Evolutionary conservation across 2,113 vertebrate species (phyloP).

Genomic region (Parotia lawesii): DNA sequence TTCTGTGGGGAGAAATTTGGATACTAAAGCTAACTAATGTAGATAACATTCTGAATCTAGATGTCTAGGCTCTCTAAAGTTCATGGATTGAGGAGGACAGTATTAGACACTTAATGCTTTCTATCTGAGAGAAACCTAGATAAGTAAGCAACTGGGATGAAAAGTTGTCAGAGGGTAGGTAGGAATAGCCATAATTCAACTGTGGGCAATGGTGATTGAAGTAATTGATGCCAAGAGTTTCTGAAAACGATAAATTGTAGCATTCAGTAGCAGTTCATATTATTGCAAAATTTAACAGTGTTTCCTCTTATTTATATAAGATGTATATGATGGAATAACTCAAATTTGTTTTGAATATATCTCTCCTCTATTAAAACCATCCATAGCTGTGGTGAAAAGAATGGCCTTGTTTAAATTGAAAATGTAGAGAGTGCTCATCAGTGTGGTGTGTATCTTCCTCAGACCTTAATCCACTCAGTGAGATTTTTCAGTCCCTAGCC

Average conservation of each 20-base stretch:
- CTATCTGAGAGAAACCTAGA: neutral
- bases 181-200: neutral
- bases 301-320: neutral
- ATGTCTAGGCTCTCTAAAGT: neutral
- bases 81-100: fast-evolving
- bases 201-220: neutral
- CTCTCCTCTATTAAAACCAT: neutral
- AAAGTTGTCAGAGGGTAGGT: neutral
- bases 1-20: neutral
- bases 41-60: neutral
- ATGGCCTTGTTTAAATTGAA: neutral
- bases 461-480: neutral
- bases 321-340: neutral
- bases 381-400: neutral
- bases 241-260: neutral
- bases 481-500: neutral
- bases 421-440: neutral
- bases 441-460: neutral
- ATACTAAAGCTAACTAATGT: neutral
- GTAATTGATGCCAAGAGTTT: neutral
- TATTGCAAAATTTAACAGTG: neutral
- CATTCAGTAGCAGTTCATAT: neutral
- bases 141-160: neutral
- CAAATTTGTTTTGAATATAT: neutral
- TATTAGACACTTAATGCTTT: neutral